phyloP scores from a whole-genome alignment of 2,113 vertebrate species.

The Cariama cristata region DNA sequence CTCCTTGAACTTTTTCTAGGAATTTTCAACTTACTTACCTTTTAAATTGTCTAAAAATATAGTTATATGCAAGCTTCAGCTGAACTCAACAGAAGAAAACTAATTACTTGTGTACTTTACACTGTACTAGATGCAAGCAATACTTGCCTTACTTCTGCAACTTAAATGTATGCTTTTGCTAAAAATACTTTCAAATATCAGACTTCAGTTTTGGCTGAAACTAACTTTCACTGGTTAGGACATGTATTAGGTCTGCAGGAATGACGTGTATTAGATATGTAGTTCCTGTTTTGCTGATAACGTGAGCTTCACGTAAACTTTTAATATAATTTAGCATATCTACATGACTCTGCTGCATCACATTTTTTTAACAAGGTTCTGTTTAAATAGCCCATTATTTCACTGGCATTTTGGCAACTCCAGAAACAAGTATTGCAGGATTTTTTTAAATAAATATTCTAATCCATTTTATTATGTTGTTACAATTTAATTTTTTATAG shows the following conservation, averaged over 20 bases:
- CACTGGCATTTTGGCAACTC: not conserved
- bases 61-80: not conserved
- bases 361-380: not conserved
- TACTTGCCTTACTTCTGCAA: not conserved
- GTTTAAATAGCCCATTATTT: not conserved
- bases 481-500: not conserved
- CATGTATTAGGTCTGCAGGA: not conserved
- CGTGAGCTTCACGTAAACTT: not conserved
- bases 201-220: not conserved
- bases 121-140: not conserved
- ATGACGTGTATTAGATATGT: not conserved
- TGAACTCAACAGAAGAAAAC: not conserved
- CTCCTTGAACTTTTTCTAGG: not conserved
- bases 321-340: not conserved
- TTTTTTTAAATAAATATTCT: not conserved
- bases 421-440: not conserved
- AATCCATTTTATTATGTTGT: not conserved
- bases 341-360: not conserved
- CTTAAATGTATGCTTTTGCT: not conserved
- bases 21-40: not conserved
- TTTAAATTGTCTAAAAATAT: not conserved
- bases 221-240: not conserved
- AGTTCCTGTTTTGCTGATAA: not conserved
- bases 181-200: not conserved
- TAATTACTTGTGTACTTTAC: not conserved